These are phyloP conservation scores for Pseudomyrmex cubaensis DNA, from an alignment of 1,140 invertebrate genomes.

Conservation along the genomic window DNA sequence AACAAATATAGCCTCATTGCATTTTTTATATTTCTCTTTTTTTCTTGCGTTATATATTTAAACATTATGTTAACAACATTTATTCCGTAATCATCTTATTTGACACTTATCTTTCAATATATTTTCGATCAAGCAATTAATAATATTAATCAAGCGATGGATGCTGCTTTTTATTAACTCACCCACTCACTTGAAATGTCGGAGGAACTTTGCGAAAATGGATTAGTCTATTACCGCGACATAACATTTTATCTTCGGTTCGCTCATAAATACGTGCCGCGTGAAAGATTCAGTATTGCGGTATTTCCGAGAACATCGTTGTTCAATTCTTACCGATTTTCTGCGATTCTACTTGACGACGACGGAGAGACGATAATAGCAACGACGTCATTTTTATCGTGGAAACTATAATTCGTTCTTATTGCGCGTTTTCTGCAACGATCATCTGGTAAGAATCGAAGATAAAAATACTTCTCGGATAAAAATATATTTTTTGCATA, in stretches of 20 bases:
- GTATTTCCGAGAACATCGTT: conserved; percentile 6
- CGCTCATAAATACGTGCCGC: conserved; percentile 13
- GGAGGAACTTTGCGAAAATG: conserved; percentile 16
- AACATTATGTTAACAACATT: conserved; percentile 13
- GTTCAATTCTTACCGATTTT: conserved; percentile 1
- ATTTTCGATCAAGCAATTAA: background rate
- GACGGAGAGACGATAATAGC: conserved; percentile 16
- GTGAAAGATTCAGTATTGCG: conserved; percentile 24
- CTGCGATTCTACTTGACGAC: background rate
- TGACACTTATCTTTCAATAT: background rate
- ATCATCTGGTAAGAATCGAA: background rate
- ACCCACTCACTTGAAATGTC: background rate
- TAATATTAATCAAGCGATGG: background rate
- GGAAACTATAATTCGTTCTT: conserved; percentile 12
- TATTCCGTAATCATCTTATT: background rate
- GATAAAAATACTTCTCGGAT: conserved; percentile 21
- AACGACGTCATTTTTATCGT: background rate
- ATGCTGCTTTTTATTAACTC: conserved; percentile 3
- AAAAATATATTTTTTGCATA: conserved; percentile 37
- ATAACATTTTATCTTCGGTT: conserved; percentile 32
- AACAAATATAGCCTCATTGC: background rate
- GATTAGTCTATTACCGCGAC: background rate
- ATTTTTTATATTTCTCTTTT: background rate
- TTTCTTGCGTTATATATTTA: background rate
- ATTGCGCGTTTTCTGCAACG: background rate